Evolutionary conservation across 2,797 vertebrate species (phyloP).

Genomic region (Cynopterus sphinx): DNA sequence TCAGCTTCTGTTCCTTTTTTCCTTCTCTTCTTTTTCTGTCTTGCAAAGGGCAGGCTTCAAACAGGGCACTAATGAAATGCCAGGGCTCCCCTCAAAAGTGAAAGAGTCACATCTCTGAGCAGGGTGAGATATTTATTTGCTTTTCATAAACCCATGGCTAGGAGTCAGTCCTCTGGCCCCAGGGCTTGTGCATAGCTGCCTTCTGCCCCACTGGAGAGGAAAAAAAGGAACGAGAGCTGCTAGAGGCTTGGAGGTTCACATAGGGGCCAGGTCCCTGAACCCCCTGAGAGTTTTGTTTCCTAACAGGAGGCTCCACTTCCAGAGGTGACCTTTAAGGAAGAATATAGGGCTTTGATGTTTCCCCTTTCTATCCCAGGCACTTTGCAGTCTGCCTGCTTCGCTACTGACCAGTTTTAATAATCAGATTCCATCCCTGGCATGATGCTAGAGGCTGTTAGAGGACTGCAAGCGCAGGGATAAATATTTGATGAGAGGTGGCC

Average conservation of each 20-base stretch:
- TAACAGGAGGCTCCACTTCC: slow-evolving; percentile 24
- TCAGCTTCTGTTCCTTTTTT: neutral
- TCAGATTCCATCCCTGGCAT: slow-evolving; percentile 50
- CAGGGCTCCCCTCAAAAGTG: neutral
- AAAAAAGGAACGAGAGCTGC: neutral
- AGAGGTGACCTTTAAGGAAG: slow-evolving; percentile 63
- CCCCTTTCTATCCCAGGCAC: slow-evolving; percentile 31
- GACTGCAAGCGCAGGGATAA: slow-evolving; percentile 61
- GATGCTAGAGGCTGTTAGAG: slow-evolving; percentile 55
- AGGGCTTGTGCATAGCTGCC: neutral
- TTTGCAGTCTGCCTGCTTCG: slow-evolving; percentile 68
- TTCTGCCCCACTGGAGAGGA: neutral
- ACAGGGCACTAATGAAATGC: slow-evolving; percentile 23
- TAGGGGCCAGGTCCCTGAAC: neutral
- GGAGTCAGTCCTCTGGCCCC: neutral
- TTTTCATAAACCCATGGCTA: neutral
- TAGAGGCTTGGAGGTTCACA: neutral
- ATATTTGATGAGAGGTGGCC: slow-evolving; percentile 80
- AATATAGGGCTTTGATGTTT: slow-evolving; percentile 61
- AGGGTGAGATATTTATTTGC: neutral
- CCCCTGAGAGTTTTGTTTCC: neutral
- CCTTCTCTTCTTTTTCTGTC: slow-evolving; percentile 17
- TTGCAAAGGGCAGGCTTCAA: slow-evolving; percentile 57
- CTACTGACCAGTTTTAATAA: slow-evolving; percentile 72
- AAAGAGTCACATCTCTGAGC: neutral